Base-by-base conservation (phyloP, 2,797 vertebrate species). In the Basileuterus tristriatus region DNA sequence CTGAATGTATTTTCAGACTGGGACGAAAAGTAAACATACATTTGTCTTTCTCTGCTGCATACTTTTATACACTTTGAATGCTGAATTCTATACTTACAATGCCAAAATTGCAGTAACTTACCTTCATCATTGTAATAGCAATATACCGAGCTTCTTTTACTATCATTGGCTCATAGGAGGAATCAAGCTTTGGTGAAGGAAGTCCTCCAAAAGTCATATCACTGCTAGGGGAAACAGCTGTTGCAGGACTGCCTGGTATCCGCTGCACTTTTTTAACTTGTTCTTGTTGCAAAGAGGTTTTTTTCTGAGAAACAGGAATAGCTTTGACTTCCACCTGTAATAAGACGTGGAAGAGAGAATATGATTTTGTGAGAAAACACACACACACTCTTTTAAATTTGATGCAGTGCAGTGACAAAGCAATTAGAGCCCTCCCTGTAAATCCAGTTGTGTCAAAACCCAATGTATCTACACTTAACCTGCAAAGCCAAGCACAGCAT, bases 81-180 rank as follows among this genome's bases (percentile, higher is more conserved):
- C 3, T 19, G 14, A 44, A 44, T 87, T 53, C n/a, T 32, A 20
- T 0, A 81, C 15, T 34, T 53, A 52, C 2, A 91, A 22, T 75
- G 50, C 24, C 47, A 39, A 78, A 82, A 58, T 11, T 23, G 15
- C 43, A 83, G 21, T n/a, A n/a, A 77, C 81, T 97, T 97, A 99
- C 99, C 99, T 99, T 99, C 99, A 99, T 99, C 99, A 99, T 99
- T 84, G 99, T 99, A 95, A 99, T 99, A 68, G 99, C 99, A 95
- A 99, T 99, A 90, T 99, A 99, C 37, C 99, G 98, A 59, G 99
- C 99, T 96, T 99, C 99, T 96, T 99, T 99, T 76, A 99, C 99
- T 47, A 99, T 99, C 99, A 99, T 99, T 59, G 99, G 99, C 92
- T 99, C 99, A 30, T 99, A 99, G 1, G 99, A 99, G 87, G 99